Evolutionary conservation across 2,113 vertebrate genomes (phyloP), one percentile per base, ranked within the genome.

Genomic region (Toxotes jaculatrix): DNA sequence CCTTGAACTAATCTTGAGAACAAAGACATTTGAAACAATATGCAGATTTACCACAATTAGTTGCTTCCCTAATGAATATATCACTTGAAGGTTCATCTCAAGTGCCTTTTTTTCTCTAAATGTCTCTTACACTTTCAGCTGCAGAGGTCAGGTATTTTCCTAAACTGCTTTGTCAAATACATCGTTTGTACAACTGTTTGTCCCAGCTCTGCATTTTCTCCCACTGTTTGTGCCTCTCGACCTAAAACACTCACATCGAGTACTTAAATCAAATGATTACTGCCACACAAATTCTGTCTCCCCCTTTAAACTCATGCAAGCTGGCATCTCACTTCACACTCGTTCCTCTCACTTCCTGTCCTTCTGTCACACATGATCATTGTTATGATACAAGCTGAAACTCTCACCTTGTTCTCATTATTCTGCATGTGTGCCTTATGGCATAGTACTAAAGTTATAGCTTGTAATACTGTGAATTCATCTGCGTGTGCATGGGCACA

Each of bases 321-420:
- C 31, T 60, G 63, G 53, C n/a, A 19, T 74, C 59, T 87, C 69
- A 76, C 67, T 75, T 82, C 72, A 55, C 72, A 69, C 80, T 55
- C 43, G 19, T 16, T 53, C 57, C 60, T 84, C 64, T 88, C 74
- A 79, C 85, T 91, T 91, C 86, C 83, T 85, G 61, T 80, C 4
- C 59, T 57, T 43, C 60, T 85, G 61, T 72, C 81, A 60, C 45
- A 68, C 53, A 74, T 40, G 49, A 71, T 55, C 70, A 64, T 12
- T 36, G 57, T 55, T 45, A 53, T 69, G 31, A 31, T 40, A 27
- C 57, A 5, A 34, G 43, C 56, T 32, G 12, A 53, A 56, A 53
- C 5, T 47, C 7, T 77, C 49, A 55, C 23, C 56, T 55, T 55
- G 3, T 32, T 38, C 51, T 42, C 43, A 16, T 17, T 31, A 7